Conservation (phyloP, 2,113 vertebrate species). For the Chinchilla lanigera region DNA sequence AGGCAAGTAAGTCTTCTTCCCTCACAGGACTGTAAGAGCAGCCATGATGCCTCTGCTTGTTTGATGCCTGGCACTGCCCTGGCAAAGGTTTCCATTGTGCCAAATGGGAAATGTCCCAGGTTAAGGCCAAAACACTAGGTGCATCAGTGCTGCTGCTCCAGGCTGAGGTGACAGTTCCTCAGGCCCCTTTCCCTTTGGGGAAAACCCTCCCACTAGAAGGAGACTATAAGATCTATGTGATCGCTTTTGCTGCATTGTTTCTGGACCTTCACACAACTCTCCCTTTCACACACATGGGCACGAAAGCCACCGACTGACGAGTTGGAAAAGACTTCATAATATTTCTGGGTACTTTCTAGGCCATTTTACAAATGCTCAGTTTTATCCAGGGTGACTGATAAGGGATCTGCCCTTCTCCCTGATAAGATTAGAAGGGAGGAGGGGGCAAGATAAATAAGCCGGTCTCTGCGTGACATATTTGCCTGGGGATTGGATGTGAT, state of each 20-base stretch:
- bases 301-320: background rate
- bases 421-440: background rate
- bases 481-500: background rate
- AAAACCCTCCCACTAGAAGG: background rate
- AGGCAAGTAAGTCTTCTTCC: background rate
- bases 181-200: background rate
- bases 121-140: slow-evolving; percentile 28
- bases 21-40: background rate
- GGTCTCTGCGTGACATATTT: background rate
- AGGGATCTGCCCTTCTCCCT: background rate
- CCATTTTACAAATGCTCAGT: slow-evolving; percentile 42
- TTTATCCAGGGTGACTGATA: slow-evolving; percentile 33
- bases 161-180: background rate
- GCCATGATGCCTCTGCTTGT: background rate
- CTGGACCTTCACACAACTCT: background rate
- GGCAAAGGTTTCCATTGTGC: background rate
- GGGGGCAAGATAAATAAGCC: background rate
- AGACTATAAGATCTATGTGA: background rate
- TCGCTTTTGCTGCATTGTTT: slow-evolving; percentile 24
- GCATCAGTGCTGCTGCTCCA: background rate
- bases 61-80: background rate
- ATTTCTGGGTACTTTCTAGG: background rate
- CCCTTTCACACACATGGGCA: background rate
- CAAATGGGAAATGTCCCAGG: background rate
- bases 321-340: slow-evolving; percentile 37